phyloP scores from a whole-genome alignment of 2,888 invertebrate species.

The Mesorhabditis sp. region DNA sequence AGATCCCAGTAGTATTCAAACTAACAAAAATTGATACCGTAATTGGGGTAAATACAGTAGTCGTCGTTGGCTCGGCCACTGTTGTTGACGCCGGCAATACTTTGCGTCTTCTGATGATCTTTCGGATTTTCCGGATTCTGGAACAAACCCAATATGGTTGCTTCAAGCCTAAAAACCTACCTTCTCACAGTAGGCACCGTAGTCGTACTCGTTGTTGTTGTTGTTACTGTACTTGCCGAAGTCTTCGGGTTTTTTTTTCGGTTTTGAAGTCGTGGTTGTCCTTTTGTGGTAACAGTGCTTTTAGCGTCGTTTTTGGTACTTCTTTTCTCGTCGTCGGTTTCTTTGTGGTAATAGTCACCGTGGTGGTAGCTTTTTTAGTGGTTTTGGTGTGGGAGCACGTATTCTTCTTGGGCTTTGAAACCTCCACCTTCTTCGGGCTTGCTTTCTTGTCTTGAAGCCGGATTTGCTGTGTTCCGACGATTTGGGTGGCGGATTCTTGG shows the following conservation, averaged over 20 bases:
- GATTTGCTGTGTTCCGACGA: constrained; percentile 5
- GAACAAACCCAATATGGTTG: neutral
- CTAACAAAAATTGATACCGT: neutral
- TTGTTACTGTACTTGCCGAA: neutral
- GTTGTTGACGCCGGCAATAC: neutral
- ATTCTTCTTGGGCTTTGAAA: neutral
- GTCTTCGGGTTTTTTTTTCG: neutral
- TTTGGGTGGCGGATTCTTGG: neutral
- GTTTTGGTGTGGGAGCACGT: neutral
- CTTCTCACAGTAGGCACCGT: too few species aligned
- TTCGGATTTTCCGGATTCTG: neutral
- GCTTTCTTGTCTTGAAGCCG: neutral
- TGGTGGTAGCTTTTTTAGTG: neutral
- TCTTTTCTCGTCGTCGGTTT: neutral
- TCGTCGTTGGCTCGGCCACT: neutral
- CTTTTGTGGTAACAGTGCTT: neutral
- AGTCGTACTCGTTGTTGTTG: too few species aligned
- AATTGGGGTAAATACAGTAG: neutral
- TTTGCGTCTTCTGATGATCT: neutral
- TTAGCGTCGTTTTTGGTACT: too few species aligned
- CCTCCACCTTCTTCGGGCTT: neutral
- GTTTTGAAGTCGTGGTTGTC: neutral
- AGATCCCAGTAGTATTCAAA: neutral
- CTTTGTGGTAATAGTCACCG: neutral
- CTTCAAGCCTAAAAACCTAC: too few species aligned